Evolutionary conservation across 2,888 invertebrate species (phyloP), one percentile per base, ranked within the genome.

Genomic region (Thyatira batis): DNA sequence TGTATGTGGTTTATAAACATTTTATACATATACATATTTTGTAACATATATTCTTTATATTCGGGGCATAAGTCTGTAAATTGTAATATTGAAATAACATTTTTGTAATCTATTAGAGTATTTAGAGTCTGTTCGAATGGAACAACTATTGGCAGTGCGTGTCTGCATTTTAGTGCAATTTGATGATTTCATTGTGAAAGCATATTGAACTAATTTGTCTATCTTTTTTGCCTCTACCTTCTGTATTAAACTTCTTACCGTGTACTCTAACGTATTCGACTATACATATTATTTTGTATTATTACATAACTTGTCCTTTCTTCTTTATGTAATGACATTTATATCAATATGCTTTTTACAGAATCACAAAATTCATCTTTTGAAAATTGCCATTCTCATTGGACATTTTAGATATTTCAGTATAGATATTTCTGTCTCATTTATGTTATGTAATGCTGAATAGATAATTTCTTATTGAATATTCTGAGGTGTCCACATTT

Each of bases 161-260:
- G 92, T 92, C 92, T 92, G 92, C 92, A 92, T 92, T 88, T 92
- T 92, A 92, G 92, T 92, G 92, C 92, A 92, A 92, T 80, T 90
- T 87, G 86, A 83, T 78, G 76, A 76, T 76, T 33, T 70, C 61
- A 57, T 45, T 62, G 65, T 71, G 57, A 76, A 89, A 91, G 92
- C 92, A 91, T 92, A 92, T 92, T 91, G 91, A 89, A 86, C 72
- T 89, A 85, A 85, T 61, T 80, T 78, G 75, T 80, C 67, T 52
- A 50, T 56, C 54, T 57, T 52, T 57, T 52, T 61, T 56, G 51
- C 43, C 51, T 61, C 57, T 52, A 39, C 45, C 56, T 58, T 52
- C 58, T 51, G 46, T 20, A 49, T 39, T 8, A 39, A 17, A 39
- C 39, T 39, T 39, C 13, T 17, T 39, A 2, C 39, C n/a, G n/a